Percentiles rank a stretch among this genome's conserved stretches.
These are phyloP conservation scores for Chamaea fasciata DNA, from an alignment of 2,113 vertebrate species.

Conservation along the genomic window DNA sequence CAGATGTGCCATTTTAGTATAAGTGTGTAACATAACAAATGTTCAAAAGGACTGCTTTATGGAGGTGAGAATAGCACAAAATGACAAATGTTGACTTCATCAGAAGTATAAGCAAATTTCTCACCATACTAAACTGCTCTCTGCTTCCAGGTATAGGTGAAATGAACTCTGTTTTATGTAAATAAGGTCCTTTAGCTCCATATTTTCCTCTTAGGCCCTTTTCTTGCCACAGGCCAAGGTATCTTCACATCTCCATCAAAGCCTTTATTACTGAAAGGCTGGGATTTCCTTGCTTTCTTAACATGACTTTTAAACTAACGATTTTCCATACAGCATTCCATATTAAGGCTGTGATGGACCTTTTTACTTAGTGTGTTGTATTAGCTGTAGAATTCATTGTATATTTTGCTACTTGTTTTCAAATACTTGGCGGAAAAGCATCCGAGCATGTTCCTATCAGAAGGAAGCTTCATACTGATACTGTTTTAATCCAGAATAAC, in stretches of 20 bases:
- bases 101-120: neutral
- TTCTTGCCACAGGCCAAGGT: neutral
- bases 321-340: neutral
- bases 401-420: neutral
- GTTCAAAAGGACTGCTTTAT: neutral
- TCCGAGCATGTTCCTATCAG: neutral
- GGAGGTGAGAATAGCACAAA: neutral
- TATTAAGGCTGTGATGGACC: neutral
- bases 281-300: neutral
- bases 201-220: neutral
- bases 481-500: neutral
- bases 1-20: neutral
- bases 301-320: neutral
- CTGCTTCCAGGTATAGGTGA: neutral
- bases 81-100: neutral
- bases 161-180: neutral
- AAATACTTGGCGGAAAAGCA: neutral
- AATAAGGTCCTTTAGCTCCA: neutral
- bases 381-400: neutral
- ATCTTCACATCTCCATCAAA: neutral
- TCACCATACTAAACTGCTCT: neutral
- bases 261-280: neutral
- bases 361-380: neutral
- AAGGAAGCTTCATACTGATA: neutral
- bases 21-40: neutral